Evolutionary conservation across 2,888 invertebrate species (phyloP).

Genomic region (Hydraecia micacea): DNA sequence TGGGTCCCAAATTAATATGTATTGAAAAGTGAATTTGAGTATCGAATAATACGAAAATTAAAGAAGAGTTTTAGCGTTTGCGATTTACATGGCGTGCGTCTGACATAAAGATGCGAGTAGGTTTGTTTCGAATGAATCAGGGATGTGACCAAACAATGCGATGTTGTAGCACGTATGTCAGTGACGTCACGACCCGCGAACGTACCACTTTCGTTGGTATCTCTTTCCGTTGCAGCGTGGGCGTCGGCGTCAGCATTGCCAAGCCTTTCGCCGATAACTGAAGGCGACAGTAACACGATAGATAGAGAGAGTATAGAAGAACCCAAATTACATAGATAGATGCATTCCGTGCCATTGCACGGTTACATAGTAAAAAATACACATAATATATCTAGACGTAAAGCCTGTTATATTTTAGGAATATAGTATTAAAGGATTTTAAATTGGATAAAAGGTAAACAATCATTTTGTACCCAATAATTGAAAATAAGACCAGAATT

Average conservation of each 20-base stretch:
- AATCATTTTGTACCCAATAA: slow-evolving; percentile 27
- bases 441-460: slow-evolving; percentile 12
- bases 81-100: slow-evolving; percentile 62
- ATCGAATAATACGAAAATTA: slow-evolving; percentile 37
- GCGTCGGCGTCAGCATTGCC: slow-evolving; percentile 81
- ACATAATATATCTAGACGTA: slow-evolving; percentile 45
- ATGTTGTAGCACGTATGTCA: slow-evolving; percentile 63
- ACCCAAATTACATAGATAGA: slow-evolving; percentile 57
- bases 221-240: slow-evolving; percentile 80
- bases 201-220: slow-evolving; percentile 81
- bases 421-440: slow-evolving; percentile 21
- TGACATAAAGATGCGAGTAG: slow-evolving; percentile 61
- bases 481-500: background rate
- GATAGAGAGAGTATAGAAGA: slow-evolving; percentile 69
- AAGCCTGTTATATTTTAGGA: slow-evolving; percentile 31
- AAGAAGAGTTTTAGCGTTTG: slow-evolving; percentile 58
- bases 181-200: slow-evolving; percentile 74
- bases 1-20: slow-evolving; percentile 34
- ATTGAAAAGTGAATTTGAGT: slow-evolving; percentile 29
- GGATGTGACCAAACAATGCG: slow-evolving; percentile 59
- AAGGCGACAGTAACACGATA: slow-evolving; percentile 77
- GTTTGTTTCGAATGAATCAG: slow-evolving; percentile 56
- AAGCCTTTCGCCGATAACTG: slow-evolving; percentile 86
- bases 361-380: slow-evolving; percentile 45
- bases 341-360: slow-evolving; percentile 46